Evolutionary conservation across 2,888 invertebrate genomes (phyloP), one percentile per base, ranked within the genome.

Genomic region (Lottia gigantea): DNA sequence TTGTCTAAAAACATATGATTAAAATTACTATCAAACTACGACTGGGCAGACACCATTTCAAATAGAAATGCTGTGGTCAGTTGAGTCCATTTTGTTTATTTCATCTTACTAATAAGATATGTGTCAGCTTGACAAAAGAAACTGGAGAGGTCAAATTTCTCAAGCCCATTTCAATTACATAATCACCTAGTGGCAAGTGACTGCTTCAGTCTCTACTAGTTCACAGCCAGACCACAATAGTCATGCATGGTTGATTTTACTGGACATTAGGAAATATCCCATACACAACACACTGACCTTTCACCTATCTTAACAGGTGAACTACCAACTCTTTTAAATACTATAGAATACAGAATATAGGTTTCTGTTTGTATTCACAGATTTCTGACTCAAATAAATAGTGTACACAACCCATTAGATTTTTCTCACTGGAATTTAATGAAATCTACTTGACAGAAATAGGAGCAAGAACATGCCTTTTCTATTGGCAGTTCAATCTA

Each of bases 41-140:
- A 40, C 40, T 40, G 40, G 40, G 40, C 40, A 40, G 40, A 40
- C 40, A 40, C 40, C 40, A 40, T 40, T 40, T 40, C 40, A 8
- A 40, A 40, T 40, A 40, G 40, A 40, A 40, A 40, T 40, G 40
- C 40, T 40, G 40, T 40, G 40, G 40, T 40, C 40, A 55, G 55
- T 55, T 55, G 19, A 55, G 55, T 55, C 55, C 55, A 55, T 23
- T 55, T 55, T 55, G 55, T 19, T 55, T 23, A 23, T 55, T 12
- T 19, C 23, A 23, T 23, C 19, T 55, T 23, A 19, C 23, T 23
- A 12, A 14, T 23, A 23, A 55, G 55, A 23, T 55, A 55, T 55
- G 55, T 55, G 55, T 55, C 55, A 55, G 55, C 23, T 55, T 55
- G 55, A 55, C 55, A 55, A 55, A 55, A 55, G 55, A 55, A 55